These are phyloP conservation scores for Eulemur rubriventer DNA, from an alignment of 2,797 vertebrate genomes.

Conservation along the genomic window DNA sequence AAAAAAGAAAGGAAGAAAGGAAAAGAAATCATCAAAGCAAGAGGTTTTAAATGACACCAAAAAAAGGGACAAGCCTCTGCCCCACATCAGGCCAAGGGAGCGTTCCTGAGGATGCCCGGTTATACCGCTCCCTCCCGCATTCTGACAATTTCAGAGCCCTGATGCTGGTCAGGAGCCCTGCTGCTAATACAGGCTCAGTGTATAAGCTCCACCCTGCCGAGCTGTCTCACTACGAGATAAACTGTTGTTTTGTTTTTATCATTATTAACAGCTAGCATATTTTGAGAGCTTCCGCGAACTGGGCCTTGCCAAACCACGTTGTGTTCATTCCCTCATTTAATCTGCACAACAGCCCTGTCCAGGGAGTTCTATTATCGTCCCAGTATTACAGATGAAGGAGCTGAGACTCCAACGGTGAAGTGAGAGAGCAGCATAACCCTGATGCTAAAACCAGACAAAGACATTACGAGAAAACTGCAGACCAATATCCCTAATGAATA, in stretches of 20 bases:
- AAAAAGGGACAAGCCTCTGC: not conserved
- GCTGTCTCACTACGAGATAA: not conserved
- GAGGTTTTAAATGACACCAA: not conserved
- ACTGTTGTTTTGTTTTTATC: not conserved
- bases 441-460: not conserved
- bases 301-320: not conserved
- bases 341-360: not conserved
- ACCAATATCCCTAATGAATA: not conserved
- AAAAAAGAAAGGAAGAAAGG: too few species aligned
- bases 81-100: not conserved
- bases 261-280: not conserved
- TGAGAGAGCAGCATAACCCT: not conserved
- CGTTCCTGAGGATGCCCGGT: not conserved
- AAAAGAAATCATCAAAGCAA: not conserved
- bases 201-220: not conserved
- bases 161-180: not conserved
- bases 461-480: not conserved
- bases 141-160: not conserved
- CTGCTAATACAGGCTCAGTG: fast-evolving
- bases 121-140: fast-evolving
- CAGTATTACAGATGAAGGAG: not conserved
- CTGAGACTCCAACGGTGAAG: not conserved
- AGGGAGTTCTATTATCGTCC: not conserved
- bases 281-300: not conserved
- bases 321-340: not conserved